phyloP scores from a whole-genome alignment of 2,888 invertebrate genomes.

The Theretra japonica region DNA sequence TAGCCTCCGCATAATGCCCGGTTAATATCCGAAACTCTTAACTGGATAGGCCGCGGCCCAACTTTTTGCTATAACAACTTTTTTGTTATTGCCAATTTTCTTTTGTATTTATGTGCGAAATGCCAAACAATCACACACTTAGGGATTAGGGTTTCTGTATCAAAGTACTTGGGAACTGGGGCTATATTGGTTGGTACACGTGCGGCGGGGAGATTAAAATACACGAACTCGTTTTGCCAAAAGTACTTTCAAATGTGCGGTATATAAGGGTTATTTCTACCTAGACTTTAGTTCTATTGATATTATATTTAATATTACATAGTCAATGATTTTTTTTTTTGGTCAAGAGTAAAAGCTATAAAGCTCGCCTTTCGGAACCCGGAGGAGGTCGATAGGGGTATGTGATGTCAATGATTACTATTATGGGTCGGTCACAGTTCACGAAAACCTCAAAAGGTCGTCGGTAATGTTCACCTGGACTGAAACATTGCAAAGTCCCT shows the following conservation, averaged over 20 bases:
- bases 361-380: no score
- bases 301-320: no score
- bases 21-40: conserved; percentile 55
- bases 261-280: neutral
- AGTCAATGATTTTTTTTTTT: no score
- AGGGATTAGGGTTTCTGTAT: conserved; percentile 4
- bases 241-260: neutral
- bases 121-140: conserved; percentile 24
- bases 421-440: no score
- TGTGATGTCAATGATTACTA: no score
- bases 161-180: neutral
- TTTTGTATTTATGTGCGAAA: conserved; percentile 21
- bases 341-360: no score
- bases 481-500: no score
- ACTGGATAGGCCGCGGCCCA: conserved; percentile 33
- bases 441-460: no score
- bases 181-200: conserved; percentile 1
- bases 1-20: conserved; percentile 64
- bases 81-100: conserved; percentile 21
- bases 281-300: no score
- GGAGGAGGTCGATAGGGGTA: no score
- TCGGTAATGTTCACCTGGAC: no score
- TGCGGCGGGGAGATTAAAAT: neutral
- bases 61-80: conserved; percentile 29
- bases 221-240: neutral